Base-by-base conservation (phyloP, 2,797 vertebrate species). In the Borostomias antarcticus region DNA sequence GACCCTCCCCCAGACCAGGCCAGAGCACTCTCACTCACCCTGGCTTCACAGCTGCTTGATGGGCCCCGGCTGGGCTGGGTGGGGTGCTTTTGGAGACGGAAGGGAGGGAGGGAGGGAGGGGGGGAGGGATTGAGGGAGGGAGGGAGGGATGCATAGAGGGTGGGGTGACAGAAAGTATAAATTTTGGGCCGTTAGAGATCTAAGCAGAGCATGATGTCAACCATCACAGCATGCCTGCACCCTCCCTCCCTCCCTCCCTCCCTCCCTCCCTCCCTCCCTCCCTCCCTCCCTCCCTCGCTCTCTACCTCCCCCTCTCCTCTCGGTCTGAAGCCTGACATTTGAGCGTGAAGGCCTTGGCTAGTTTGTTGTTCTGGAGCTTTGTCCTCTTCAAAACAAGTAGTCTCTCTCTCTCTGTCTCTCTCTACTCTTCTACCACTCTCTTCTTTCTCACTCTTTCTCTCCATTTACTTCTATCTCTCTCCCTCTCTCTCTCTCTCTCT, bases 121-220 rank as follows among this genome's bases (percentile, higher is more conserved):
- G 21, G 56, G 32, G 28, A 3, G 52, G 66, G 59, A 68, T 64
- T 60, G 61, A 25, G 19, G 11, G 62, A 37, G 71, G 74, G 53
- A 72, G 10, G 1, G 35, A 30, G 50, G 73, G 77, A 59, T 28
- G 45, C 52, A 32, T 25, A 40, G 54, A 75, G 67, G 17, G 47
- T 58, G 73, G n/a, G 52, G n/a, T 59, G 26, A 21, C 62, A 21
- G 67, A 65, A 32, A 35, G 45, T 59, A 58, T 30, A 45, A 64
- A 62, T 59, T 80, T 71, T 68, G 64, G 57, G 72, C 58, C 60
- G 64, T 76, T 56, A 65, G 66, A 61, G 75, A 58, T 64, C 74
- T 69, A 74, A 64, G 66, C 70, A 79, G 60, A 83, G 89, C 85
- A 86, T 87, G 80, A 84, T 67, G 71, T 82, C 76, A 79, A 21